Conservation (phyloP, 2,888 invertebrate species). For the Pollenia labialis region DNA sequence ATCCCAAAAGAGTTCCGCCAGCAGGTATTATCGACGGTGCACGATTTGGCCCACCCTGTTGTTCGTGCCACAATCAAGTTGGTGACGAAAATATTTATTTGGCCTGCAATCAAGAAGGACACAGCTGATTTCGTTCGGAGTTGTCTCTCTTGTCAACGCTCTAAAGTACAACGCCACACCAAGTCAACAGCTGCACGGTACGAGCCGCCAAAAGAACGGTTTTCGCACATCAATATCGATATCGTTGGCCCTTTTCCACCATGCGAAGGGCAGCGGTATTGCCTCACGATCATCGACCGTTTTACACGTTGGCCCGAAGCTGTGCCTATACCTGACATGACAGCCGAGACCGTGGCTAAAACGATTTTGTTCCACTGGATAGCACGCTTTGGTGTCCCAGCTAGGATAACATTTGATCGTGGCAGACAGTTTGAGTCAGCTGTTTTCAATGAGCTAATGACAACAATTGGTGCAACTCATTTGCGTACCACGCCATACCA, state of each 20-base stretch:
- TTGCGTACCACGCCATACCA: constrained; percentile 36
- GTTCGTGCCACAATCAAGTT: no score
- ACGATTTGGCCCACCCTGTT: no score
- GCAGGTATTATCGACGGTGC: no score
- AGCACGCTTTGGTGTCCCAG: constrained; percentile 22
- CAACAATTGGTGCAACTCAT: constrained; percentile 19
- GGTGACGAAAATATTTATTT: no score
- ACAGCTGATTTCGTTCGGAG: neutral
- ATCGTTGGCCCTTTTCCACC: constrained; percentile 17
- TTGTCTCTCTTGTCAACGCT: constrained; percentile 13
- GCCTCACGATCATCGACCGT: constrained; percentile 26
- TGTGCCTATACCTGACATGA: constrained; percentile 16
- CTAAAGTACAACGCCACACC: constrained; percentile 21
- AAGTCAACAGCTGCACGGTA: constrained; percentile 16
- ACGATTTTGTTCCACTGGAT: neutral
- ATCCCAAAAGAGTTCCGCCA: no score
- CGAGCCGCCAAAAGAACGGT: constrained; percentile 8
- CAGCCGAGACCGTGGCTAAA: constrained; percentile 18
- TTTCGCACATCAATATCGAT: constrained; percentile 25
- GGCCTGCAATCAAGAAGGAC: no score
- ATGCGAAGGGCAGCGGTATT: constrained; percentile 28
- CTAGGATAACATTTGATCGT: constrained; percentile 31
- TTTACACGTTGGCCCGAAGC: constrained; percentile 7
- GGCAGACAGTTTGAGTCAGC: constrained; percentile 16
- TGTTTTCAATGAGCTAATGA: constrained; percentile 30